Evolutionary conservation across 2,113 vertebrate genomes (phyloP), one percentile per base, ranked within the genome.

Genomic region (Phoenicopterus ruber): DNA sequence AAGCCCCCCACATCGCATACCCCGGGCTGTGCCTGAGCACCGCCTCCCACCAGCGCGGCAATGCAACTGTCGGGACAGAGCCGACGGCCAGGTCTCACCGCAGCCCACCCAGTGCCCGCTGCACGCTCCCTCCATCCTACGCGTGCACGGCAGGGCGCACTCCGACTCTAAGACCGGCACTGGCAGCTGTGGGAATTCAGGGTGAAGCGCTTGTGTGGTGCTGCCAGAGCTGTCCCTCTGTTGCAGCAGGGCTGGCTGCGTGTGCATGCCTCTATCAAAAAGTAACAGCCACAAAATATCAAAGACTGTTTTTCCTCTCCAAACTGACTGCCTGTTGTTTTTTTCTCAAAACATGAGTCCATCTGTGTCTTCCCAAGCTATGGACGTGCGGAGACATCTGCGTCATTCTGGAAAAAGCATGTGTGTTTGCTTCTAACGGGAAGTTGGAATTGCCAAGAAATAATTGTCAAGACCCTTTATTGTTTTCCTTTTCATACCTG

Each of bases 361-460:
- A 92, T 94, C 96, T 96, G 95, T 0, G 2, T 59, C 93, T 94
- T 92, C 77, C 92, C 88, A 74, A 74, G 80, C 47, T 13, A 79
- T n/a, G 82, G 91, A 80, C 0, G 1, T 40, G 44, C 0, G 0
- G 91, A 10, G 47, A 94, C 57, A 88, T 78, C 83, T 94, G 91
- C 4, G 44, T 86, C 76, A 89, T 82, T 84, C 49, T 3, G 18
- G 32, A 61, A 86, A 90, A 94, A 86, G 20, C 55, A 13, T 69
- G 44, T 78, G 88, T 76, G 57, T 76, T 88, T 90, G 76, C 76
- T 84, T 82, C 77, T 79, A 72, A 91, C 1, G 5, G 94, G 88
- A 97, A 97, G 66, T 17, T 74, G 61, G n/a, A 91, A 82, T 52
- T 89, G 93, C 91, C 80, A 93, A 87, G 93, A 90, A 94, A 87